phyloP scores from a whole-genome alignment of 30 jellyfish, hydroid and myxozoan species.

The Calvadosia cruxmelitensis region DNA sequence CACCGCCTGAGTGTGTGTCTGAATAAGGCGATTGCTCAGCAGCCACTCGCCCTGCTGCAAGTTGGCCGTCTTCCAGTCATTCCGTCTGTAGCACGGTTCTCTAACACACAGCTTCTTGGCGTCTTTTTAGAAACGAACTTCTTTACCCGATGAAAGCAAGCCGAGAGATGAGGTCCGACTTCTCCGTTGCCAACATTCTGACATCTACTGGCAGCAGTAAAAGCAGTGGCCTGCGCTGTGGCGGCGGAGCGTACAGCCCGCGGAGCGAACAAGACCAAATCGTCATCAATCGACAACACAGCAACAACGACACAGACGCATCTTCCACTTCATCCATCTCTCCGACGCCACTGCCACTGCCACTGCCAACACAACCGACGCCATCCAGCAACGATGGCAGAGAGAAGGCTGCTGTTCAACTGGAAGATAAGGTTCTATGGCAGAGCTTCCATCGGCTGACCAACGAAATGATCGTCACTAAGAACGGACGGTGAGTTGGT shows the following conservation, averaged over 20 bases:
- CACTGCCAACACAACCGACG: neutral
- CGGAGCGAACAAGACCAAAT: neutral
- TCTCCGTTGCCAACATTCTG: conserved; percentile 91
- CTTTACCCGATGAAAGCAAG: conserved; percentile 32
- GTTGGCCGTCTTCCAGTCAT: too few relatives aligned
- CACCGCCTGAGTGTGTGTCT: too few relatives aligned
- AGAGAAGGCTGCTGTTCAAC: conserved; percentile 43
- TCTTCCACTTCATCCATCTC: neutral
- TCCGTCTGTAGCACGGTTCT: too few relatives aligned
- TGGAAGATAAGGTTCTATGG: conserved; percentile 86
- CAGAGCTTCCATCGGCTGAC: conserved; percentile 84
- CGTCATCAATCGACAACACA: neutral
- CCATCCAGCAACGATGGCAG: conserved; percentile 9
- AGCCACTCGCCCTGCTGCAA: too few relatives aligned
- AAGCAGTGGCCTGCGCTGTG: neutral
- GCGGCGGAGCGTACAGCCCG: neutral
- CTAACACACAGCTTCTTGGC: too few relatives aligned
- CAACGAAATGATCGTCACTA: conserved; percentile 99
- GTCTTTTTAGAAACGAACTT: neutral
- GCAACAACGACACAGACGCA: neutral
- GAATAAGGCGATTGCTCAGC: too few relatives aligned
- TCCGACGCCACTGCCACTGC: neutral
- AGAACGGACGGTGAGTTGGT: conserved; percentile 91
- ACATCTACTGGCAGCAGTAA: conserved; percentile 33
- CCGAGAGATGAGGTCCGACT: conserved; percentile 89